Conservation (phyloP, 2,113 vertebrate species). For the Tichodroma muraria region DNA sequence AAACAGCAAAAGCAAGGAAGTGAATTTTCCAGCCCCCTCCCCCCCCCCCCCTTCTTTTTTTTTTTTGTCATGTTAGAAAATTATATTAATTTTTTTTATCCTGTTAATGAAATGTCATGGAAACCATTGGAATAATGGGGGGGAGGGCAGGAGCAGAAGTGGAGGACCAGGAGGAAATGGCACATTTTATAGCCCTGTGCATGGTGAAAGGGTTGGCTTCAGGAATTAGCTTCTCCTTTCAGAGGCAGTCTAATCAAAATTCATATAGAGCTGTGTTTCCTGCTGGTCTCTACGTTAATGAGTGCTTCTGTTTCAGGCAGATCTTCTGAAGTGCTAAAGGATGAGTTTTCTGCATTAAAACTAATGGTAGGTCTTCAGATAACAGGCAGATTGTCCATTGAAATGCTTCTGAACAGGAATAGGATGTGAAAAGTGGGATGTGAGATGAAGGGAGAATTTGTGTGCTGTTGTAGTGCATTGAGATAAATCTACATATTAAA, state of each 20-base stretch:
- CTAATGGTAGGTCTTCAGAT: background rate
- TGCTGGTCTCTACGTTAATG: background rate
- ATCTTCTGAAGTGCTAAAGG: background rate
- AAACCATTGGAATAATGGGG: background rate
- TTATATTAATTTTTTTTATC: background rate
- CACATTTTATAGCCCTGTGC: background rate
- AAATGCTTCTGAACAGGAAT: background rate
- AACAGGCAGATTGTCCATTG: background rate
- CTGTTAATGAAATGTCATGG: background rate
- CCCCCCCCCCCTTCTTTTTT: background rate
- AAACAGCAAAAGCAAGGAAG: slow-evolving; percentile 51
- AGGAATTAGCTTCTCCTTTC: background rate
- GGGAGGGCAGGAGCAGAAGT: background rate
- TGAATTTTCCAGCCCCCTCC: background rate
- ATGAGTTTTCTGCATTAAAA: background rate
- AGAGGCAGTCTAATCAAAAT: background rate
- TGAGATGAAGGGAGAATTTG: background rate
- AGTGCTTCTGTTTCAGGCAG: background rate
- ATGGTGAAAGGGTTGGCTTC: background rate
- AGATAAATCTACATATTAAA: accelerated
- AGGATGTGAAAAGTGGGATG: background rate
- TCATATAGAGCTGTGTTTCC: background rate
- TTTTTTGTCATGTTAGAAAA: background rate
- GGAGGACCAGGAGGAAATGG: background rate
- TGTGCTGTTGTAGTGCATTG: background rate